phyloP scores from a whole-genome alignment of 2,797 vertebrate species.

The Sebastes goodei region DNA sequence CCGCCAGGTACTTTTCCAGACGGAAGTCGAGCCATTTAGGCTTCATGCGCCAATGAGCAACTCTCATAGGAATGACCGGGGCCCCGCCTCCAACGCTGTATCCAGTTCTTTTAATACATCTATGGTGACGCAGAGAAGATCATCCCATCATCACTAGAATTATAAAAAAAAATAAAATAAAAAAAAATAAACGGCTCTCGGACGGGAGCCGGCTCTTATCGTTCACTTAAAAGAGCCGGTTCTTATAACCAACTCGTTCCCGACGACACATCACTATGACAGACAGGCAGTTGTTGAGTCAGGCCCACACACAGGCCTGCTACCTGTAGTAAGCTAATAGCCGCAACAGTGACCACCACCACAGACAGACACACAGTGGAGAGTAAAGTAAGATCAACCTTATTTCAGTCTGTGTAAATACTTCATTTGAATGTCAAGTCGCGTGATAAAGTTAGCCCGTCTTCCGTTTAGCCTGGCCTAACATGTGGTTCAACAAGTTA shows the following conservation, averaged over 20 bases:
- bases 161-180: too few relatives aligned
- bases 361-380: background rate
- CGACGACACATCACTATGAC: background rate
- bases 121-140: accelerated
- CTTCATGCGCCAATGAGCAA: too few relatives aligned
- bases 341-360: background rate
- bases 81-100: too few relatives aligned
- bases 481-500: conserved; percentile 43
- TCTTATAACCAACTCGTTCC: too few relatives aligned
- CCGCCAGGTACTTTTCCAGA: accelerated
- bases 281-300: background rate
- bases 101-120: too few relatives aligned
- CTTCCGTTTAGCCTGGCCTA: background rate
- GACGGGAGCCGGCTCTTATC: too few relatives aligned
- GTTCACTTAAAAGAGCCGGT: too few relatives aligned
- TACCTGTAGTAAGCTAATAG: background rate
- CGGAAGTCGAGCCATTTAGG: too few relatives aligned
- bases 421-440: background rate
- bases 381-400: conserved; percentile 50
- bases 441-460: accelerated
- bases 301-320: background rate
- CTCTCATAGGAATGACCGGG: too few relatives aligned
- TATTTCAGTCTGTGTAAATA: background rate
- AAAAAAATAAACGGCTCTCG: too few relatives aligned
- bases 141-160: too few relatives aligned